Evolutionary conservation across 2,888 invertebrate genomes (phyloP).

Genomic region (Lycia hirtaria): DNA sequence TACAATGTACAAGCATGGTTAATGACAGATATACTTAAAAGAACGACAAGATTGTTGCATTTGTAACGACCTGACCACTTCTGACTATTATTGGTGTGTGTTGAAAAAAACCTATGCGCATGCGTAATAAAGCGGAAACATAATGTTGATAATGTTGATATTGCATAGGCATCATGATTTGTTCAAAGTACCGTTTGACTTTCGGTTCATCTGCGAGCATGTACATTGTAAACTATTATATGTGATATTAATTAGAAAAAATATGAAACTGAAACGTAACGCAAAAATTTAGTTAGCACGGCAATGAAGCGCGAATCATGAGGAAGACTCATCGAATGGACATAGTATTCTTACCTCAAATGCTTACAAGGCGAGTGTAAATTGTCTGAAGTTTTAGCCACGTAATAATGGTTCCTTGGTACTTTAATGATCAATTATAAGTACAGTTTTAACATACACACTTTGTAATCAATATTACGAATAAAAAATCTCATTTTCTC

Average conservation of each 20-base stretch:
- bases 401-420: not conserved
- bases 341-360: constrained; percentile 3
- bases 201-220: not conserved
- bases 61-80: not conserved
- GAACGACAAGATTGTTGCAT: no score
- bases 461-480: constrained; percentile 1
- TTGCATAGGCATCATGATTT: not conserved
- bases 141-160: constrained; percentile 4
- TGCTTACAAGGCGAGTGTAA: no score
- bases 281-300: not conserved
- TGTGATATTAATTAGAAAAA: not conserved
- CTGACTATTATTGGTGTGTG: not conserved
- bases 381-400: not conserved
- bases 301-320: not conserved
- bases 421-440: not conserved
- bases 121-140: not conserved
- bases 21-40: no score
- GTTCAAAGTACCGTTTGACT: not conserved
- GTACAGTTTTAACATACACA: not conserved
- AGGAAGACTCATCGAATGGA: not conserved
- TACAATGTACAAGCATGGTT: no score
- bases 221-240: not conserved
- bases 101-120: not conserved
- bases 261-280: not conserved
- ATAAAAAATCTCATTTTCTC: not conserved